A percentile compares a stretch with the other conserved stretches of the same genome.
phyloP scores from a whole-genome alignment of 2,888 invertebrate species.

The Masnerella sp. region DNA sequence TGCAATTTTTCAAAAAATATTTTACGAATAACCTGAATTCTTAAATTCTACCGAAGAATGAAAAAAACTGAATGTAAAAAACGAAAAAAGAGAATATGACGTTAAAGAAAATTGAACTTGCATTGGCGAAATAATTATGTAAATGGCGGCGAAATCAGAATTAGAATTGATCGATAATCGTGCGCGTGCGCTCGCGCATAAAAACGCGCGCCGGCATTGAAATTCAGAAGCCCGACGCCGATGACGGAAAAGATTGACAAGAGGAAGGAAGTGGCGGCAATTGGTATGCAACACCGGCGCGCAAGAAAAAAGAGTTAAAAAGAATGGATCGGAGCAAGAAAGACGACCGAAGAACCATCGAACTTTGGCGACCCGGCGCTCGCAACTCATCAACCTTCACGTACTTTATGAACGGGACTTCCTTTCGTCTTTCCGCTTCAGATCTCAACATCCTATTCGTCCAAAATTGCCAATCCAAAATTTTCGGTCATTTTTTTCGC shows the following conservation, averaged over 20 bases:
- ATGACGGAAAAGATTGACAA: slow-evolving; percentile 69
- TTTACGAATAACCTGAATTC: no score
- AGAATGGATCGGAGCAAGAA: slow-evolving; percentile 42
- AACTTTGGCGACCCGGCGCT: slow-evolving; percentile 75
- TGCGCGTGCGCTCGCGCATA: slow-evolving; percentile 55
- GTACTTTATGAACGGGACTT: slow-evolving; percentile 72
- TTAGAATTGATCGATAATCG: slow-evolving; percentile 58
- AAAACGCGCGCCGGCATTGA: slow-evolving; percentile 65
- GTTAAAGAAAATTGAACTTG: no score
- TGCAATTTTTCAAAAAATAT: no score
- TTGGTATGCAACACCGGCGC: slow-evolving; percentile 72
- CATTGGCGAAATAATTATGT: slow-evolving; percentile 34
- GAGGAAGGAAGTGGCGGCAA: slow-evolving; percentile 76
- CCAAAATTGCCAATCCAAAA: no score
- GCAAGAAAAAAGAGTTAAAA: slow-evolving; percentile 37
- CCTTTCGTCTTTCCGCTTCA: slow-evolving; percentile 74
- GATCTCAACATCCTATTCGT: slow-evolving; percentile 31
- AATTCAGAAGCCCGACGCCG: slow-evolving; percentile 69
- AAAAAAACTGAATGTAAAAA: not conserved
- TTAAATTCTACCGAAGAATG: no score
- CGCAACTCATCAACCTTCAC: slow-evolving; percentile 69
- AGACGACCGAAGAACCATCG: slow-evolving; percentile 67
- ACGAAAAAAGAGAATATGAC: no score
- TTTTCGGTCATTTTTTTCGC: no score
- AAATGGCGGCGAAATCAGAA: slow-evolving; percentile 40